phyloP scores from a whole-genome alignment of 2,888 invertebrate genomes.

The Pyrrhia umbra region DNA sequence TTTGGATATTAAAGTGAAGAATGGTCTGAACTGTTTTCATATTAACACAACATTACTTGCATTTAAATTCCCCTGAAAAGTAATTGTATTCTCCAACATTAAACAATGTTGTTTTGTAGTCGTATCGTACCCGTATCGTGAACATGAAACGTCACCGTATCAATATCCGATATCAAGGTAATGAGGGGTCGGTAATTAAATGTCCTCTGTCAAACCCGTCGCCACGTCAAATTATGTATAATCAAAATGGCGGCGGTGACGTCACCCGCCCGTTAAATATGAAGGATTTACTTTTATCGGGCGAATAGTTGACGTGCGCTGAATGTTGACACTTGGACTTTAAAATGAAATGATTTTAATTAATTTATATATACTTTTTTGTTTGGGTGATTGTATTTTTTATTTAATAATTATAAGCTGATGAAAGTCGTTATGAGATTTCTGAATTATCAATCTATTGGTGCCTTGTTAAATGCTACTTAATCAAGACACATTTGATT shows the following conservation, averaged over 20 bases:
- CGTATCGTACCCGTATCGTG: slow-evolving; percentile 62
- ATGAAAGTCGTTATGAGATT: too few relatives aligned
- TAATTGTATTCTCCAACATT: background rate
- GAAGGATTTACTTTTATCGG: slow-evolving; percentile 74
- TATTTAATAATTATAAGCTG: background rate
- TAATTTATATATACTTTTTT: slow-evolving; percentile 14
- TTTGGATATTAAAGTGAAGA: too few relatives aligned
- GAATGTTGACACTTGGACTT: slow-evolving; percentile 46
- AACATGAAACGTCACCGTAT: slow-evolving; percentile 70
- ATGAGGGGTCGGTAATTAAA: slow-evolving; percentile 89
- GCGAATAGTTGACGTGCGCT: slow-evolving; percentile 63
- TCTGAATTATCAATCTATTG: too few relatives aligned
- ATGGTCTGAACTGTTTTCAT: too few relatives aligned
- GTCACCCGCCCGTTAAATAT: slow-evolving; percentile 68
- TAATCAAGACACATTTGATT: too few relatives aligned
- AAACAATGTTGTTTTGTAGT: too few relatives aligned
- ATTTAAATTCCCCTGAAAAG: too few relatives aligned
- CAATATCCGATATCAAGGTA: slow-evolving; percentile 87
- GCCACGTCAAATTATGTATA: slow-evolving; percentile 85
- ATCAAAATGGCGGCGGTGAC: slow-evolving; percentile 83
- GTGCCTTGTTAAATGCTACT: too few relatives aligned
- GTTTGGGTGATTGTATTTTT: background rate
- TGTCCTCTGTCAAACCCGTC: slow-evolving; percentile 87
- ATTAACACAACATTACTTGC: too few relatives aligned
- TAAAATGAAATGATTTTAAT: slow-evolving; percentile 46